Base-by-base conservation (phyloP, 1,140 invertebrate species). In the Olivierus martensii region DNA sequence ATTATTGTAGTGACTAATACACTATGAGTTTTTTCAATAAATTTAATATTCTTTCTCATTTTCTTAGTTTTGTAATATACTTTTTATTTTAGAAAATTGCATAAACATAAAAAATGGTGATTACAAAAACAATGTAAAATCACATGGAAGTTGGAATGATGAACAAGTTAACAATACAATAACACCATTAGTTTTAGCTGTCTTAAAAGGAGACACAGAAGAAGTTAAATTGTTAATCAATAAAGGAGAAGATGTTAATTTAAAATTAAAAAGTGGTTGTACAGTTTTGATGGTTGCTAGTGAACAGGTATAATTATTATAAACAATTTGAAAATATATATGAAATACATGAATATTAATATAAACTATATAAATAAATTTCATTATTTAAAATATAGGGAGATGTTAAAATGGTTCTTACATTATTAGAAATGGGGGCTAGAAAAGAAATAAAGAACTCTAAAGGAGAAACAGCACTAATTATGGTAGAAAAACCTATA, bases 281-380 rank as follows among this genome's bases (percentile, higher is more conserved):
- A 65, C 66, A 39, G 61, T 63, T 14, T 53, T 67, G 12, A 65
- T 66, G 62, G 43, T 63, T 46, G 66, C 66, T 14, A 57, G 58
- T 53, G 60, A 66, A 53, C 49, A 61, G 55, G 65, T 67, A 57
- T 55, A 59, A 61, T 19, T 41, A 51, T 15, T 51, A 9, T 14
- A 36, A 38, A 15, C 9, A 44, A 45, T 15, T 36, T 18, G 14
- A n/a, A 34, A 49, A 37, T 28, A 6, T 28, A 28, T 28, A 28
- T 28, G 28, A 28, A 41, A 39, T 37, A 41, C 15, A 15, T 28
- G 49, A 35, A 36, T 38, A 37, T 41, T 21, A 9, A n/a, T 36
- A 10, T 48, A 19, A 39, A 3, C 17, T 50, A 19, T 28, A 42
- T 45, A n/a, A n/a, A n/a, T 36, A 22, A 15, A 37, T 47, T 28